Conservation (phyloP, 2,113 vertebrate genomes). For the Bombycilla garrulus region DNA sequence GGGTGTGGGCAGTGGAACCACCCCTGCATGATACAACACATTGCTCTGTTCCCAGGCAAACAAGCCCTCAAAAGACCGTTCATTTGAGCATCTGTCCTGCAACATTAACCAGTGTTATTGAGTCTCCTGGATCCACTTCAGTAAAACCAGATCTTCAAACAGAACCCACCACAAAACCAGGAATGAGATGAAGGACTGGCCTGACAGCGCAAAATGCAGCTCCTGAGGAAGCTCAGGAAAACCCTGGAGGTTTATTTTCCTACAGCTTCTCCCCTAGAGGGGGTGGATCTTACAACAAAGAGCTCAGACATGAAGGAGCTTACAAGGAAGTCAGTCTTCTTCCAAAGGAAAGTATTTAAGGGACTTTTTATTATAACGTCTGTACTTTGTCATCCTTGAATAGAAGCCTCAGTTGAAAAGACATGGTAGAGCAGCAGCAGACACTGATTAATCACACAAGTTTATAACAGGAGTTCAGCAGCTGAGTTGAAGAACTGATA, state of each 20-base stretch:
- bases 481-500: neutral
- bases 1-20: neutral
- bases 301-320: neutral
- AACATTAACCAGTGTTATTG: neutral
- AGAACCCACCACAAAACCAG: neutral
- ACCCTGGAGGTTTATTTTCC: neutral
- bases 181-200: neutral
- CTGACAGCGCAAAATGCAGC: neutral
- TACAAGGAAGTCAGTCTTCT: neutral
- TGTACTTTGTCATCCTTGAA: neutral
- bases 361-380: neutral
- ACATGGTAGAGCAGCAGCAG: neutral
- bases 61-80: neutral
- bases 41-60: neutral
- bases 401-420: neutral
- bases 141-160: neutral
- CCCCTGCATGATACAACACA: neutral
- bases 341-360: neutral
- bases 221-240: neutral
- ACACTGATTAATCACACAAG: neutral
- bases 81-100: neutral
- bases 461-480: neutral
- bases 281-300: neutral
- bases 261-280: neutral
- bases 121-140: neutral